phyloP scores from a whole-genome alignment of 2,113 vertebrate genomes.

The Chrysemys picta region DNA sequence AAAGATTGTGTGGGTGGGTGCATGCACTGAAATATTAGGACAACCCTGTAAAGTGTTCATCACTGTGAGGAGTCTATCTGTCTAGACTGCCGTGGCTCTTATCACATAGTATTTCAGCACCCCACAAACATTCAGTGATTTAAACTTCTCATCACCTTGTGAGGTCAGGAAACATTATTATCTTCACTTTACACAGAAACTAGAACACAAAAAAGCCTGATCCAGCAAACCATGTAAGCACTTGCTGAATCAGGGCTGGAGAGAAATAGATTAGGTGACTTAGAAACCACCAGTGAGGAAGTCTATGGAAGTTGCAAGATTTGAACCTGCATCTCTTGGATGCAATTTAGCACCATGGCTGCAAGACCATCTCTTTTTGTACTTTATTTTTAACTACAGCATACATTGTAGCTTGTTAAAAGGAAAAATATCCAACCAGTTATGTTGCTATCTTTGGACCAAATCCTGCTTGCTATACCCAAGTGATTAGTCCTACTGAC shows the following conservation, averaged over 20 bases:
- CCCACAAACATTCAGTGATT: not conserved
- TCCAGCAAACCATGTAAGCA: not conserved
- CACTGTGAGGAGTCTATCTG: not conserved
- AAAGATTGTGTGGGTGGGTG: not conserved
- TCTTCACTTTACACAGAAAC: not conserved
- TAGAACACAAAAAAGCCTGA: not conserved
- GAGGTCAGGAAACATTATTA: no score
- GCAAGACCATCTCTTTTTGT: not conserved
- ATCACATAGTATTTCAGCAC: not conserved
- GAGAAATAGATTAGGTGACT: not conserved
- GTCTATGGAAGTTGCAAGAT: not conserved
- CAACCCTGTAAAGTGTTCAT: not conserved
- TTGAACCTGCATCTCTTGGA: not conserved
- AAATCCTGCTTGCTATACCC: not conserved
- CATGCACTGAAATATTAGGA: not conserved
- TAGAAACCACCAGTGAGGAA: not conserved
- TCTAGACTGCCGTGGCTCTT: not conserved
- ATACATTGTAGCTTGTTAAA: not conserved
- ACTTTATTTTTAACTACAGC: slow-evolving; percentile 23
- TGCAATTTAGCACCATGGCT: not conserved
- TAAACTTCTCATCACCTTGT: no score
- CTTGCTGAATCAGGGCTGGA: not conserved
- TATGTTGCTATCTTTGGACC: not conserved
- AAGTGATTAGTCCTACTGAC: not conserved
- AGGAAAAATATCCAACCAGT: not conserved